These are phyloP conservation scores for Galeopsomyia nigrocyanea DNA, from an alignment of 2,888 invertebrate species.

Conservation along the genomic window DNA sequence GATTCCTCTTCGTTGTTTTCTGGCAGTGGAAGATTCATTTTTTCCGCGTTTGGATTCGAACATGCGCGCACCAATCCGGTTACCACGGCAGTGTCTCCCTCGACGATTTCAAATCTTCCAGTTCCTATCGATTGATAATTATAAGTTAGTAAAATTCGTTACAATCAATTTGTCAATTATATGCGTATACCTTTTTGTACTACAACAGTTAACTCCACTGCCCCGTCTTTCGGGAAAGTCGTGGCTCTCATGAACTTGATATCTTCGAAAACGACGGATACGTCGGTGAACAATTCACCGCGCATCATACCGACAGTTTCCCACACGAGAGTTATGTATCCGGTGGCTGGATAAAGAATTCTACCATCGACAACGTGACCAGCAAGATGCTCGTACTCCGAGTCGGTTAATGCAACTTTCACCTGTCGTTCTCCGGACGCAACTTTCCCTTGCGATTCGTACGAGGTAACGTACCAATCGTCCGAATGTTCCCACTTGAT, in stretches of 20 bases:
- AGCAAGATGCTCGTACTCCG: slow-evolving; percentile 78
- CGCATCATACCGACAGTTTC: slow-evolving; percentile 79
- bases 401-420: slow-evolving; percentile 74
- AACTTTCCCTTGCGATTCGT: slow-evolving; percentile 77
- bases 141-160: no score
- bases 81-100: slow-evolving; percentile 78
- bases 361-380: slow-evolving; percentile 91
- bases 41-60: slow-evolving; percentile 65
- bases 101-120: slow-evolving; percentile 73
- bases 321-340: slow-evolving; percentile 85
- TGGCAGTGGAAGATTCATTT: slow-evolving; percentile 53
- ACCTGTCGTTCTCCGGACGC: slow-evolving; percentile 78
- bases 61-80: slow-evolving; percentile 78
- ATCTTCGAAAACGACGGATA: slow-evolving; percentile 88
- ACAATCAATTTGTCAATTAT: no score
- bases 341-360: slow-evolving; percentile 87
- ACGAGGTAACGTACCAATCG: slow-evolving; percentile 81
- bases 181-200: slow-evolving; percentile 72
- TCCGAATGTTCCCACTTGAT: slow-evolving; percentile 90
- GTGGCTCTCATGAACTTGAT: slow-evolving; percentile 87
- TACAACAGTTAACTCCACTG: slow-evolving; percentile 71
- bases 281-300: slow-evolving; percentile 76
- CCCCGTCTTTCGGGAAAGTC: slow-evolving; percentile 78
- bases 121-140: slow-evolving; percentile 59
- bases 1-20: slow-evolving; percentile 53